Evolutionary conservation across 2,888 invertebrate species (phyloP), one percentile per base, ranked within the genome.

Genomic region (Drosophila melanocephala): DNA sequence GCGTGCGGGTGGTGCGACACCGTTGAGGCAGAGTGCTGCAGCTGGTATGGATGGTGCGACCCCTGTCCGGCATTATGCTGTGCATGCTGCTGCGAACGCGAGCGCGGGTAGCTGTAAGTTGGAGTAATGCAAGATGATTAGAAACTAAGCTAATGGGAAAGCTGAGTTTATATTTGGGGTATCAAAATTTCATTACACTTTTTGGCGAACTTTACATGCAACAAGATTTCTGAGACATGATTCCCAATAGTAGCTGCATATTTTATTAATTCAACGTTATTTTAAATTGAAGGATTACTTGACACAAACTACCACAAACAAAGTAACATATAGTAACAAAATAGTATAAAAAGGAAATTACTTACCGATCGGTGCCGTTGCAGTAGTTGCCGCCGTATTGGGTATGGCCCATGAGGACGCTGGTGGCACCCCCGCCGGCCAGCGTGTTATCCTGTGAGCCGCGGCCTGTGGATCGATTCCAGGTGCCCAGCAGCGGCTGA

Each of bases 401-500:
- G 93, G 95, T 95, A 84, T 94, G 82, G 94, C 94, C 79, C 95
- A 79, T 80, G 33, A 77, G 75, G 35, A 77, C 60, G 51, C 94
- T 89, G 94, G 91, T 88, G 77, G 77, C 88, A 52, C 68, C 64
- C 93, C 55, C 75, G 61, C 72, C 76, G 58, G 94, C 95, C 75
- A 95, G 94, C 33, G 95, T 94, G 89, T 93, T 93, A 90, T 93
- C 94, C 87, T 93, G 93, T 61, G 94, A 95, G 44, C 94, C 94
- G 57, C 94, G 94, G 74, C 94, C 92, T 56, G 89, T 92, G 67
- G 93, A 95, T 94, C 94, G 95, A 81, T 95, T 95, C 96, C 96
- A 96, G 56, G 95, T 95, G 85, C 95, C 95, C 86, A 97, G 94
- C 64, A 97, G 96, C 84, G 96, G 96, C 93, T 97, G 96, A 77